Percentiles rank a stretch among this genome's conserved stretches.
These are phyloP conservation scores for Scaptomyza montana DNA, from an alignment of 1,140 invertebrate genomes.

Conservation along the genomic window DNA sequence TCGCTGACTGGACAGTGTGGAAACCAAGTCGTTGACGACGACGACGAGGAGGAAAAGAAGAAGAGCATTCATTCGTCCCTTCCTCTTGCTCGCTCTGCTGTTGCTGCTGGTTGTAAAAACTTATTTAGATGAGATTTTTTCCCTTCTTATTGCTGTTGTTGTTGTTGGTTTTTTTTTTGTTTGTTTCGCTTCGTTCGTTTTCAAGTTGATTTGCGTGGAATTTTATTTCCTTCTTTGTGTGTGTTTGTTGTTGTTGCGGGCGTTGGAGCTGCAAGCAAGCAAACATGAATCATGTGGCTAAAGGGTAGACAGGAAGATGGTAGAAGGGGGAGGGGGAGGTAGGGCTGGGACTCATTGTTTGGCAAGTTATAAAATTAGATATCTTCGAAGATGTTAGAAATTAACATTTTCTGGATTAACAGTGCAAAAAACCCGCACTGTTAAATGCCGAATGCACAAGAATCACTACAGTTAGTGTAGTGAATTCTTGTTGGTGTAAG, in stretches of 20 bases:
- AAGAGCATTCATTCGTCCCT: conserved; percentile 18
- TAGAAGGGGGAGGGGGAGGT: not conserved
- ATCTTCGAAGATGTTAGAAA: conserved; percentile 13
- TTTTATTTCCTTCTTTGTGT: conserved; percentile 62
- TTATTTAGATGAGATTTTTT: conserved; percentile 42
- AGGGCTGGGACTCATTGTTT: conserved; percentile 10
- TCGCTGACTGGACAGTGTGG: conserved; percentile 57
- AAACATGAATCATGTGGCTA: conserved; percentile 42
- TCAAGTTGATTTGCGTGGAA: conserved; percentile 77
- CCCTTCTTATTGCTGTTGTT: not conserved
- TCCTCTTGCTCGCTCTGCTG: conserved; percentile 35
- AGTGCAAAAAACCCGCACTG: too few species aligned
- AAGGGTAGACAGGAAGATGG: conserved; percentile 1
- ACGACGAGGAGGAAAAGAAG: not conserved
- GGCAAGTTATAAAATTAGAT: conserved; percentile 46
- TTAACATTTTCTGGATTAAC: conserved; percentile 11
- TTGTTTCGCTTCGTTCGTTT: conserved; percentile 49
- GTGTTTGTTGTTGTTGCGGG: conserved; percentile 2
- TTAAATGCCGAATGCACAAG: too few species aligned
- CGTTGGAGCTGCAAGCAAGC: conserved; percentile 35
- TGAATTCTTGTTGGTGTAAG: too few species aligned
- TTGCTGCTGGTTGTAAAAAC: conserved; percentile 29
- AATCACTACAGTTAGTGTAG: too few species aligned
- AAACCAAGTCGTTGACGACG: conserved; percentile 24
- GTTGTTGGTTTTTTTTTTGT: conserved; percentile 13